Evolutionary conservation across 1,140 invertebrate genomes (phyloP).

Genomic region (Cydia pomonella): DNA sequence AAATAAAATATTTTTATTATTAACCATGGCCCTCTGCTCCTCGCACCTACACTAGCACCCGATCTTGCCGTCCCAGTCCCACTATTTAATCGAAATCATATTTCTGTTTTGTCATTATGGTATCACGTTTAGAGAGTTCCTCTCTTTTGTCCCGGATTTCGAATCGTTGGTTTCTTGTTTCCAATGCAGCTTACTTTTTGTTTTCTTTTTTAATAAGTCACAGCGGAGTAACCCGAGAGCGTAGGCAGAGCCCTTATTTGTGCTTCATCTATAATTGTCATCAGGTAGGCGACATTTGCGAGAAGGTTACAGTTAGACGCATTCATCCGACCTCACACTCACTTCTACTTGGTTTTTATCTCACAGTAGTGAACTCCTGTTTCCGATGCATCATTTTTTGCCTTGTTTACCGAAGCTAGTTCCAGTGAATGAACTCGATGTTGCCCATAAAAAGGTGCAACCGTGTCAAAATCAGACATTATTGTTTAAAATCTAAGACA

Average conservation of each 20-base stretch:
- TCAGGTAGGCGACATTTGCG: conserved; percentile 24
- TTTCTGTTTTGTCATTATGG: conserved; percentile 81
- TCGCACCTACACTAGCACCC: conserved; percentile 48
- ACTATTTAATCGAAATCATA: conserved; percentile 79
- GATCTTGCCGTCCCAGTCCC: conserved; percentile 55
- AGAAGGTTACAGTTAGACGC: conserved; percentile 22
- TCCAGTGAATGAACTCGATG: conserved; percentile 66
- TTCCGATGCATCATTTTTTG: conserved; percentile 48
- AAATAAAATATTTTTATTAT: conserved; percentile 81
- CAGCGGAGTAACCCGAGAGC: conserved; percentile 64
- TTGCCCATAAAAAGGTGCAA: conserved; percentile 67
- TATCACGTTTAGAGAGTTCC: conserved; percentile 77
- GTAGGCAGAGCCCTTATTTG: conserved; percentile 52
- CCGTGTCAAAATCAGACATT: conserved; percentile 71
- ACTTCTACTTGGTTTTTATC: conserved; percentile 5
- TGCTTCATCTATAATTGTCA: conserved; percentile 30
- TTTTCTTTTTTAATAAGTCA: conserved; percentile 66
- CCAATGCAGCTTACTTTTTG: conserved; percentile 63
- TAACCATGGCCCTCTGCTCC: conserved; percentile 64
- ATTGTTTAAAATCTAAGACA: conserved; percentile 77
- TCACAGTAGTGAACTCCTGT: conserved; percentile 55
- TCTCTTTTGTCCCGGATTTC: conserved; percentile 75
- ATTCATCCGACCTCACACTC: neutral
- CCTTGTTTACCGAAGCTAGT: conserved; percentile 54
- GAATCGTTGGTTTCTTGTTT: conserved; percentile 76